Percentiles rank a stretch among this genome's conserved stretches.
phyloP scores from a whole-genome alignment of 2,797 vertebrate genomes.

The Fringilla coelebs region DNA sequence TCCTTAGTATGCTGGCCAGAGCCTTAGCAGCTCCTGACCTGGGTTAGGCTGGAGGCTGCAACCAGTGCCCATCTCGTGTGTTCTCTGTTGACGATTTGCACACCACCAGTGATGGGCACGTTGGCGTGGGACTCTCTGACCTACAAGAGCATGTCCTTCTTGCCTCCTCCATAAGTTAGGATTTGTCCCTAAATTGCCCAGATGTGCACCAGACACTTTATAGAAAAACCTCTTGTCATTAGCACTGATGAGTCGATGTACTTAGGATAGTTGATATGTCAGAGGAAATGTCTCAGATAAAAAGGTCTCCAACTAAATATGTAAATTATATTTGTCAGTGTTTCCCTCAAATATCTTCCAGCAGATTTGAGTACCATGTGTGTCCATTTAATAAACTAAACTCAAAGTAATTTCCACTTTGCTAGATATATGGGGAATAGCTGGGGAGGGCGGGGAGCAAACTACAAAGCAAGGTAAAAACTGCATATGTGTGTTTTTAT shows the following conservation, averaged over 20 bases:
- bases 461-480: conserved; percentile 66
- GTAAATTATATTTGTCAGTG: conserved; percentile 26
- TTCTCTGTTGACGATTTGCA: not conserved
- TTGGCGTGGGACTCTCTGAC: not conserved
- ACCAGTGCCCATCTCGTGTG: not conserved
- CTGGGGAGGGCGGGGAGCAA: not conserved
- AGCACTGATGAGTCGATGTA: not conserved
- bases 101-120: fast-evolving
- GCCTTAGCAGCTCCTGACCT: not conserved
- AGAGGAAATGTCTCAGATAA: conserved; percentile 15
- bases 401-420: conserved; percentile 53
- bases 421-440: conserved; percentile 35
- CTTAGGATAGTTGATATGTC: not conserved
- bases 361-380: conserved; percentile 50
- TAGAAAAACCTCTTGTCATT: not conserved
- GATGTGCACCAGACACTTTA: not conserved
- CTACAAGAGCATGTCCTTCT: not conserved
- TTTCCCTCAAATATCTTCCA: conserved; percentile 29
- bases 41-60: not conserved
- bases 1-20: not conserved
- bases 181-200: not conserved
- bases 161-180: not conserved
- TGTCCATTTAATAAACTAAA: conserved; percentile 48
- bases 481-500: conserved; percentile 62
- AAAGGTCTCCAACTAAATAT: conserved; percentile 20